phyloP scores from a whole-genome alignment of 2,113 vertebrate genomes.

The Equus quagga region DNA sequence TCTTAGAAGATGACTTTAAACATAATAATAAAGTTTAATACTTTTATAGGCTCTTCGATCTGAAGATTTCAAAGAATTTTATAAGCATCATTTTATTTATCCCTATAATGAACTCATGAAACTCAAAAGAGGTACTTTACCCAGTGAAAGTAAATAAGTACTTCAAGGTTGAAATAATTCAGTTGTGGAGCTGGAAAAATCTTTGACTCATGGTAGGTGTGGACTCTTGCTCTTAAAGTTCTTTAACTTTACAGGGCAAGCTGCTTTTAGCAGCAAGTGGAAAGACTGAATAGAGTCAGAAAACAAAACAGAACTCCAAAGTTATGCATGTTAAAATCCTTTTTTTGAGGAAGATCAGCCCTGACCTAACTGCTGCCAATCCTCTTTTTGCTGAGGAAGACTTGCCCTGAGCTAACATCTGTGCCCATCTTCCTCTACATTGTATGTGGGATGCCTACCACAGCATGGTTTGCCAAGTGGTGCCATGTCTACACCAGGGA shows the following conservation, averaged over 20 bases:
- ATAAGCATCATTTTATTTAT: constrained; percentile 45
- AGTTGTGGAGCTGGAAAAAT: background rate
- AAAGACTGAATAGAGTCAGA: background rate
- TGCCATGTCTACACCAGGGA: too few species aligned
- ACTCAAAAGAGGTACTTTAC: constrained; percentile 48
- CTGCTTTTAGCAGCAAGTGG: constrained; percentile 44
- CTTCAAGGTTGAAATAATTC: constrained; percentile 24
- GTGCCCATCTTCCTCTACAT: too few species aligned
- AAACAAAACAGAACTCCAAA: constrained; percentile 36
- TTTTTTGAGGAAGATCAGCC: too few species aligned
- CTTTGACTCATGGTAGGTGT: constrained; percentile 21
- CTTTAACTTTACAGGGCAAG: background rate
- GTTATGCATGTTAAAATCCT: background rate
- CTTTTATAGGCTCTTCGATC: background rate
- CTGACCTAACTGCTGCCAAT: too few species aligned
- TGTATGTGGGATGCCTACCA: too few species aligned
- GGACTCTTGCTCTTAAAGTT: background rate
- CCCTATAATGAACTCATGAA: background rate
- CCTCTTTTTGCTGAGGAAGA: too few species aligned
- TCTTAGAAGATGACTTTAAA: constrained; percentile 46
- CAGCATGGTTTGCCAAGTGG: too few species aligned
- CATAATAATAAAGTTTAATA: constrained; percentile 45
- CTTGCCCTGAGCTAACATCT: too few species aligned
- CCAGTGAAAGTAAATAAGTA: background rate
- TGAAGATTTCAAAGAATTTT: constrained; percentile 41